Base-by-base conservation (phyloP, 2,113 vertebrate species). In the Chascanopsetta lugubris region DNA sequence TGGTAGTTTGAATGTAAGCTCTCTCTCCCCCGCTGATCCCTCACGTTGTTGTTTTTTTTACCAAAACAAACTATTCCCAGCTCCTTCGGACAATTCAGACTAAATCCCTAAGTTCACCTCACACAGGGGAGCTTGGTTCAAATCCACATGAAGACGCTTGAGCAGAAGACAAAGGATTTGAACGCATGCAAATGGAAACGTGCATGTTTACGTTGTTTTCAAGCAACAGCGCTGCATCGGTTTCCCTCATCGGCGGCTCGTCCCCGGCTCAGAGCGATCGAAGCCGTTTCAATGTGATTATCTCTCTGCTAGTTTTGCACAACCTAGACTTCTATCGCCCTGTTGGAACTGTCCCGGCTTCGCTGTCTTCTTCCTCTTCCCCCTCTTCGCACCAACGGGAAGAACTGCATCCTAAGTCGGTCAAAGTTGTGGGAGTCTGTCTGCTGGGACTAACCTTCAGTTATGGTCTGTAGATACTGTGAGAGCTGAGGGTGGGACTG, bases 1-100 rank as follows among this genome's bases (percentile, higher is more conserved):
- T 79, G 51, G 62, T 76, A 78, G 53, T 78, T 82, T 82, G 77
- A 89, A 89, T 87, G 68, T 88, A 75, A 13, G 55, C 67, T 79
- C 77, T 75, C 56, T 61, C 29, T 74, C 59, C 48, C 72, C 65
- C n/a, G n/a, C n/a, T n/a, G n/a, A 48, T 9, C 45, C 72, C 57
- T 60, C 54, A 73, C 73, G 62, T 29, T 61, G 45, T 61, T 38
- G 21, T 71, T 58, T 66, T 82, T 84, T 73, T 60, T 59, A 36
- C 66, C 20, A 45, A 26, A 43, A 59, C 43, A 38, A 74, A 58
- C 64, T 51, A 56, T 57, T 56, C 24, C 62, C 53, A 43, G 55
- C 45, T 51, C 63, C 47, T 34, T 34, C n/a, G n/a, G 42, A 3
- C 0, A 1, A 20, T 55, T 13, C 4, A 20, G 17, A 17, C 30